A percentile compares a stretch with the other conserved stretches of the same genome.
Conservation (phyloP, 1,140 invertebrate species). For the Brachionus plicatilis region DNA sequence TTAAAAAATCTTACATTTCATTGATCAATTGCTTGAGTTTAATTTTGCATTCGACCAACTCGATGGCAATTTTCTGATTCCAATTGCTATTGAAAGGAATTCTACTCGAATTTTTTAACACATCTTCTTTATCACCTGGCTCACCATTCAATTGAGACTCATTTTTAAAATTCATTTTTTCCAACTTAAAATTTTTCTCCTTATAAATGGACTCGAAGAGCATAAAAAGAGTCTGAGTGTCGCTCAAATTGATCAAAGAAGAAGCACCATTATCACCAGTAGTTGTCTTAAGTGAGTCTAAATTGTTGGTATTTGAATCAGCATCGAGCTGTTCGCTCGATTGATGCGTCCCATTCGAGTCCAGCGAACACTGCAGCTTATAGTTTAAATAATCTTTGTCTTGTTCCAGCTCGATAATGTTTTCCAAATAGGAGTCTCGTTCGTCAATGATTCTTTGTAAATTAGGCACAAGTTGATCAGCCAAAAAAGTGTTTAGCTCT, state of each 20-base stretch:
- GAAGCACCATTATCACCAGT: not conserved
- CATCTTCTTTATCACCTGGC: not conserved
- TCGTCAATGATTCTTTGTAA: conserved; percentile 18
- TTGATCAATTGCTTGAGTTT: conserved; percentile 34
- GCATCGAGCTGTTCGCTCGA: not conserved
- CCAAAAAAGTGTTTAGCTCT: conserved; percentile 4
- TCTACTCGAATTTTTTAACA: not conserved
- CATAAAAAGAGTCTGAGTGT: not conserved
- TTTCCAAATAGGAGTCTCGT: conserved; percentile 26
- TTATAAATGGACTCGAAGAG: conserved; percentile 30
- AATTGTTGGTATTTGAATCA: not conserved
- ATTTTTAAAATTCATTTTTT: not conserved
- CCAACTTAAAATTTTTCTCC: not conserved
- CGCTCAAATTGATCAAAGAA: conserved; percentile 4
- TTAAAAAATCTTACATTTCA: conserved; percentile 22
- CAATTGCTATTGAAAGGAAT: not conserved
- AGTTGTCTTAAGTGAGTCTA: not conserved
- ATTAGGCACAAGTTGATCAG: not conserved
- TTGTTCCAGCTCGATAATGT: conserved; percentile 34
- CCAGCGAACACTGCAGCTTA: not conserved
- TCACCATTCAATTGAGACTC: not conserved
- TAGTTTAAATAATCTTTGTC: conserved; percentile 37
- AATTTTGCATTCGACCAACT: conserved; percentile 35
- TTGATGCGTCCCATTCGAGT: not conserved
- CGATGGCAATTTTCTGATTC: conserved; percentile 41